phyloP scores from a whole-genome alignment of 1,140 invertebrate genomes.

The Hypothenemus hampei region DNA sequence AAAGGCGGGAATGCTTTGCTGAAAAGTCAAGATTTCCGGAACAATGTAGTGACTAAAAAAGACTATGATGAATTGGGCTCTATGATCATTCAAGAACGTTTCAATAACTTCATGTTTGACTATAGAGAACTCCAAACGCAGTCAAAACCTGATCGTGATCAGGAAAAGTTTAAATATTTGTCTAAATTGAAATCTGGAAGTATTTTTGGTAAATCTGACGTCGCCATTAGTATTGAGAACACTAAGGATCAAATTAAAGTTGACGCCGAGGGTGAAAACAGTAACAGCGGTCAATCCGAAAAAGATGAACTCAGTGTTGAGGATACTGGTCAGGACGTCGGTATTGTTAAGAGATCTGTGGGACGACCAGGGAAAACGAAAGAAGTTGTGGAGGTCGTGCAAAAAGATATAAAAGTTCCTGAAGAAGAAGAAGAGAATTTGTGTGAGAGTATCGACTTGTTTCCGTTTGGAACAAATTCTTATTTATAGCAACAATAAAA shows the following conservation, averaged over 20 bases:
- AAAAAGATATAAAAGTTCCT: background rate
- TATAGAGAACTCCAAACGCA: conserved; percentile 13
- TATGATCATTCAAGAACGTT: conserved; percentile 36
- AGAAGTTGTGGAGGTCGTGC: background rate
- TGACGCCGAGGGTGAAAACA: background rate
- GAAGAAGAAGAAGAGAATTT: conserved; percentile 11
- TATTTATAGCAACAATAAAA: conserved; percentile 19
- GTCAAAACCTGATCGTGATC: background rate
- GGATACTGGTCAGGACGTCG: background rate
- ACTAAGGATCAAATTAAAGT: background rate
- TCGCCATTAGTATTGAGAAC: background rate
- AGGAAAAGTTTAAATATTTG: conserved; percentile 19
- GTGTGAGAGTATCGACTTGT: conserved; percentile 15
- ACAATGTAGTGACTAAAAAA: conserved; percentile 70
- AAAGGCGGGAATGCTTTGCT: conserved; percentile 75
- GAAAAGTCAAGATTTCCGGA: conserved; percentile 67
- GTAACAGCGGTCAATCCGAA: background rate
- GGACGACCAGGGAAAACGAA: background rate
- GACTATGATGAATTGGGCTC: conserved; percentile 84
- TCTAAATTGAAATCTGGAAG: conserved; percentile 13
- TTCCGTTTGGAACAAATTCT: conserved; percentile 24
- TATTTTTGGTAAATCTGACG: conserved; percentile 29
- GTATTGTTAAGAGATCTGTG: too few relatives aligned
- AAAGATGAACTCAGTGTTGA: background rate
- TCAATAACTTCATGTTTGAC: conserved; percentile 36